Evolutionary conservation across 2,888 invertebrate species (phyloP), one percentile per base, ranked within the genome.

Genomic region (Agrotis ipsilon): DNA sequence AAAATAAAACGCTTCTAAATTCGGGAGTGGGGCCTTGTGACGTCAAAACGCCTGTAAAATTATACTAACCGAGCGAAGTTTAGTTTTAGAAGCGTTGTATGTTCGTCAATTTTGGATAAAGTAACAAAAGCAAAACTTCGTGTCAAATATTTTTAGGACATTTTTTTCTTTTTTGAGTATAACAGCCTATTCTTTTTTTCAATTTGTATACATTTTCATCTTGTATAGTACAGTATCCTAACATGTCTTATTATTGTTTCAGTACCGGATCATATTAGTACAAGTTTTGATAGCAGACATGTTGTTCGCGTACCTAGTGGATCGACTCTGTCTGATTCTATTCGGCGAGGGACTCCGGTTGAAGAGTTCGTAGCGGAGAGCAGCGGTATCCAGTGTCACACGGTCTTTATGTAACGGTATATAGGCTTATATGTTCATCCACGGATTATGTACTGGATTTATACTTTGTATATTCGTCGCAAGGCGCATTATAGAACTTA

Each of bases 261-360:
- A 99, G 99, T 99, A 99, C 92, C 99, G 99, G 83, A 97, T 97
- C 83, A 97, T 98, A 78, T 96, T 99, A 88, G 97, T 99, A 63
- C 96, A 97, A 92, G 98, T 99, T 19, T 96, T 99, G 82, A 96
- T 98, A 84, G 97, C 98, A 1, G 99, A 99, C 92, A 98, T 99
- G 92, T 93, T 98, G 80, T 97, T 98, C 88, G 98, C 99, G 5
- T 99, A 97, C 90, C 88, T 98, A 24, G 97, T 98, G 76, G 99
- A 99, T 93, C 97, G 99, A 87, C 88, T 97, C 49, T 99, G 98
- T 93, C 96, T 98, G 88, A 98, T 98, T 97, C 95, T 99, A 60
- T 98, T 98, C 91, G 98, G 99, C 32, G 98, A 98, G 93, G 98
- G 98, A 55, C 97, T 97, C 90, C 93, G 95, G 72, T 92, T 91